Percentiles rank a stretch among this genome's conserved stretches.
phyloP scores from a whole-genome alignment of 2,888 invertebrate species.

The Pantelozetes paolii region DNA sequence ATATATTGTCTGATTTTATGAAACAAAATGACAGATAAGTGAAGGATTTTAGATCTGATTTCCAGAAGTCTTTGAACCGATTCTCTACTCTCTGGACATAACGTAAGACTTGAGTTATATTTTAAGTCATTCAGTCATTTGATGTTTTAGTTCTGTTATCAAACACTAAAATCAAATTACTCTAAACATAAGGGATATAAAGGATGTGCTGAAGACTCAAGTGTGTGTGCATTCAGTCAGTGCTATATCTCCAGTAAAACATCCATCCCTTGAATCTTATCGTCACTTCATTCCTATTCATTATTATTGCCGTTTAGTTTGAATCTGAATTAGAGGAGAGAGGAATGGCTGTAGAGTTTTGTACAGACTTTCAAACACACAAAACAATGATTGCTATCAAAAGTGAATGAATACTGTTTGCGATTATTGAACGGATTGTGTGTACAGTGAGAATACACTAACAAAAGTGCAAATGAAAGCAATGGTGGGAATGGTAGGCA shows the following conservation, averaged over 20 bases:
- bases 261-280: constrained; percentile 5
- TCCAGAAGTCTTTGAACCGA: no score
- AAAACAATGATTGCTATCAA: not conserved
- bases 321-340: not conserved
- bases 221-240: not conserved
- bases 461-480: not conserved
- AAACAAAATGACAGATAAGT: not conserved
- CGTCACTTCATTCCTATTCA: constrained; percentile 15
- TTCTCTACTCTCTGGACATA: not conserved
- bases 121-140: not conserved
- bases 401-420: constrained; percentile 3
- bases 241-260: not conserved
- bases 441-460: not conserved
- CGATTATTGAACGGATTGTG: constrained; percentile 31
- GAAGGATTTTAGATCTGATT: no score
- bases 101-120: not conserved
- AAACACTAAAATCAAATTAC: constrained; percentile 20
- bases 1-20: not conserved
- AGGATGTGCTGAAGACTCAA: not conserved
- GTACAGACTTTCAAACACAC: not conserved
- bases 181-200: constrained; percentile 31
- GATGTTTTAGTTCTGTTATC: constrained; percentile 3
- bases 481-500: not conserved
- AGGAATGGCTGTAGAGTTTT: not conserved
- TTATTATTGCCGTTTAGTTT: constrained; percentile 9